Percentiles rank a stretch among this genome's conserved stretches.
Evolutionary conservation across 2,888 invertebrate species (phyloP).

Genomic region (Callosobruchus maculatus): DNA sequence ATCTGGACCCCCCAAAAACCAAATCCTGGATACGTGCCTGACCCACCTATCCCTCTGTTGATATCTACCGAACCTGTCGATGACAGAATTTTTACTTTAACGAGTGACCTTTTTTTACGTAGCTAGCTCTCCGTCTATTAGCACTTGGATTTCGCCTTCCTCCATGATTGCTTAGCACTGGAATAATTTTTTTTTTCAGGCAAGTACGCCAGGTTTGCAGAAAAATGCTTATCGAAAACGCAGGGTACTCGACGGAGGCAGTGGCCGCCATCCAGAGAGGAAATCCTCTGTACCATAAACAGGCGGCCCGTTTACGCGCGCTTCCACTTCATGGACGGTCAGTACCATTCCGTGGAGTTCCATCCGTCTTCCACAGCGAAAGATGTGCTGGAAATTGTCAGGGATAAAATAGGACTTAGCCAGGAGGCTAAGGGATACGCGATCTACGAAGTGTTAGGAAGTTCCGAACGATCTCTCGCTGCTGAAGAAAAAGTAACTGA

Average conservation of each 20-base stretch:
- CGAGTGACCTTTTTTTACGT: too few species aligned
- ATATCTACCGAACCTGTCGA: too few species aligned
- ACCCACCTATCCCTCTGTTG: too few species aligned
- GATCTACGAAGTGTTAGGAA: constrained; percentile 86
- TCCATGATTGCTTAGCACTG: too few species aligned
- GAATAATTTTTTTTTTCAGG: not conserved
- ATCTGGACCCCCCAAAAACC: too few species aligned
- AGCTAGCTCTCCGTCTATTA: too few species aligned
- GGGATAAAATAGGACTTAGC: constrained; percentile 84
- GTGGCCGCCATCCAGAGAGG: constrained; percentile 88
- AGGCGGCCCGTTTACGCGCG: constrained; percentile 86
- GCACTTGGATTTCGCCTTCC: too few species aligned
- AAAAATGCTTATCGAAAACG: constrained; percentile 74
- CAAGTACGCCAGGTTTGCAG: constrained; percentile 84
- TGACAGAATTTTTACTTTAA: too few species aligned
- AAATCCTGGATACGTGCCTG: too few species aligned
- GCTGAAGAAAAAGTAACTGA: constrained; percentile 89
- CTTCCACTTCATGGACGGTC: constrained; percentile 90
- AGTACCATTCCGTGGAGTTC: constrained; percentile 92
- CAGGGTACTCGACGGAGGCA: constrained; percentile 76
- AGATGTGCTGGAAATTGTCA: constrained; percentile 82
- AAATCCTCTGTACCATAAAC: constrained; percentile 89
- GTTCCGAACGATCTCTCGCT: constrained; percentile 78
- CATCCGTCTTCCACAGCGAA: constrained; percentile 89
- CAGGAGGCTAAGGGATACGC: constrained; percentile 78